Evolutionary conservation across 2,797 vertebrate genomes (phyloP), one percentile per base, ranked within the genome.

Genomic region (Arctocebus calabarensis): DNA sequence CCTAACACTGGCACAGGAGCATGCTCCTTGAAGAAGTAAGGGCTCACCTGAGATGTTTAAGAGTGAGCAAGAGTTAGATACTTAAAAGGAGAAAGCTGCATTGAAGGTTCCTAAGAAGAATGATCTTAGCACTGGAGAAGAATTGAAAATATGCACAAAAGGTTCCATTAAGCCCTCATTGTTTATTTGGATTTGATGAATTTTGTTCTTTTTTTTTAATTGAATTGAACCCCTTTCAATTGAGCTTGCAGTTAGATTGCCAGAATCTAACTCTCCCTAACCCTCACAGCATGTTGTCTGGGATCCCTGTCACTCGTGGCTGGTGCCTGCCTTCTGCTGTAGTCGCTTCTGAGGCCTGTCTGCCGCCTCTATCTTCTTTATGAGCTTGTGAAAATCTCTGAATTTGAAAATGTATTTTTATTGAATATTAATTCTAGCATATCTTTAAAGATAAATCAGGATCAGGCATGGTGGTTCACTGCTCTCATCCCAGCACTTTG

Each of bases 251-350:
- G 2, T 7, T 23, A 1, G 23, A 5, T 19, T 14, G 17, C 74
- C 8, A 12, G 75, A 43, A 7, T n/a, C n/a, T n/a, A n/a, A n/a
- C n/a, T n/a, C n/a, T 6, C 13, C 34, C 64, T 61, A 1, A 45
- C 2, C 0, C 57, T 52, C 9, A 1, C n/a, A 19, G 52, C 3
- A 0, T 40, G 16, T n/a, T 64, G n/a, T 4, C 4, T 4, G 0
- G 19, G 10, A 8, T 7, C 17, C 16, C 3, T 17, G 16, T 13
- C 7, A 5, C 1, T 70, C 0, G 2, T 14, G 12, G 16, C 55
- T 43, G 9, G 2, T 7, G 0, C 7, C 71, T 2, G 0, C 2
- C 78, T 32, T 61, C 29, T 8, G 0, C 37, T 32, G 19, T 29
- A 13, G 25, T 23, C 12, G 10, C 22, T 81, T 74, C 29, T 3